A percentile compares a stretch with the other conserved stretches of the same genome.
phyloP scores from a whole-genome alignment of 2,113 vertebrate species.

The Rhinolophus ferrumequinum region DNA sequence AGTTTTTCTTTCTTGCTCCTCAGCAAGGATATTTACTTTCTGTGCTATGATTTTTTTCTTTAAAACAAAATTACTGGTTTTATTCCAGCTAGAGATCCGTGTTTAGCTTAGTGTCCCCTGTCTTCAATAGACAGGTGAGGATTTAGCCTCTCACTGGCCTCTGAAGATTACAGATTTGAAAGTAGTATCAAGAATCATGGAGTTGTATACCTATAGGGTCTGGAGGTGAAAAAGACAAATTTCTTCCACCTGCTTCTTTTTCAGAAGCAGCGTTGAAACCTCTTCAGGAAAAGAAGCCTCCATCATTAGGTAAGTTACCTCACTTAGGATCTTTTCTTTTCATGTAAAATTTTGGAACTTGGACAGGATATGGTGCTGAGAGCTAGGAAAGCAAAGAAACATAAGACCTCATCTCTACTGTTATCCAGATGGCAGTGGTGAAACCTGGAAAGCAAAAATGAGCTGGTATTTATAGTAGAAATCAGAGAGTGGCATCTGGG shows the following conservation, averaged over 20 bases:
- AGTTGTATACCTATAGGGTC: fast-evolving
- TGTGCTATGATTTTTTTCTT: background rate
- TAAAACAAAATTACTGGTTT: background rate
- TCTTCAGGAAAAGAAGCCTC: background rate
- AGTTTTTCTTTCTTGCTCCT: background rate
- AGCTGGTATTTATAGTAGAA: background rate
- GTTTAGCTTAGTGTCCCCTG: background rate
- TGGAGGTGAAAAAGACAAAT: background rate
- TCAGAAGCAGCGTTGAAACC: background rate
- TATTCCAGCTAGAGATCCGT: background rate
- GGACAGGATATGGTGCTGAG: background rate
- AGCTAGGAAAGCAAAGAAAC: background rate
- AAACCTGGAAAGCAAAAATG: background rate
- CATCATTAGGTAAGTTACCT: background rate
- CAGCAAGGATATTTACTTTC: background rate
- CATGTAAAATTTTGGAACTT: background rate
- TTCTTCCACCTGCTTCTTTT: background rate
- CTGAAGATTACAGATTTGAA: background rate
- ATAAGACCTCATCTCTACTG: too few species aligned
- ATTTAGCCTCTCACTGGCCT: background rate
- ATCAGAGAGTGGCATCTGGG: background rate
- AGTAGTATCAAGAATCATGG: background rate
- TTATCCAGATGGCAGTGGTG: too few species aligned
- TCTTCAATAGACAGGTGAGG: background rate
- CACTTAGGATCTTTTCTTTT: background rate